Conservation (phyloP, 2,113 vertebrate genomes). For the Numenius arquata region DNA sequence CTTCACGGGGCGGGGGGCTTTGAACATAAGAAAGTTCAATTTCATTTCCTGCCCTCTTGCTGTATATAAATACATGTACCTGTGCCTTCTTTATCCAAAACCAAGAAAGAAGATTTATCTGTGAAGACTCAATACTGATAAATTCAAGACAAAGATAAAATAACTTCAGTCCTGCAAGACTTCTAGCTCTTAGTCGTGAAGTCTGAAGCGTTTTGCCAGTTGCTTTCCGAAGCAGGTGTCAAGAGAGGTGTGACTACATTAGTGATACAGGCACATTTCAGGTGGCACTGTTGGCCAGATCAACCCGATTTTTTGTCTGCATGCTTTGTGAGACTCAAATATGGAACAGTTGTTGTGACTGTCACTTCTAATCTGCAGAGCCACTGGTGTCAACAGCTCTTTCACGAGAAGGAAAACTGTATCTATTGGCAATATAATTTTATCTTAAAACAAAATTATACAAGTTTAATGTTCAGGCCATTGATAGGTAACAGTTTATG, state of each 20-base stretch:
- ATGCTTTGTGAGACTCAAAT: background rate
- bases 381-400: slow-evolving; percentile 4
- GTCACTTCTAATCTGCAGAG: slow-evolving; percentile 34
- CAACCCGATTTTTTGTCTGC: background rate
- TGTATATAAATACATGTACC: background rate
- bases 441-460: background rate
- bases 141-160: background rate
- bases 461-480: background rate
- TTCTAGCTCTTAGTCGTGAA: background rate
- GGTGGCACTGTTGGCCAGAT: background rate
- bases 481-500: background rate
- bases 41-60: background rate
- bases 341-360: slow-evolving; percentile 37
- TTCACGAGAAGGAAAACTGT: background rate
- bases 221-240: background rate
- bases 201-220: background rate
- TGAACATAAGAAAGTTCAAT: background rate
- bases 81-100: background rate
- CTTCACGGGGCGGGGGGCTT: background rate
- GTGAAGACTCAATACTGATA: background rate
- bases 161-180: background rate
- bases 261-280: background rate
- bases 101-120: background rate
- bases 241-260: background rate
- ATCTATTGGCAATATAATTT: slow-evolving; percentile 20